A percentile compares a stretch with the other conserved stretches of the same genome.
Conservation (phyloP, 2,113 vertebrate species). For the Clupea harengus region DNA sequence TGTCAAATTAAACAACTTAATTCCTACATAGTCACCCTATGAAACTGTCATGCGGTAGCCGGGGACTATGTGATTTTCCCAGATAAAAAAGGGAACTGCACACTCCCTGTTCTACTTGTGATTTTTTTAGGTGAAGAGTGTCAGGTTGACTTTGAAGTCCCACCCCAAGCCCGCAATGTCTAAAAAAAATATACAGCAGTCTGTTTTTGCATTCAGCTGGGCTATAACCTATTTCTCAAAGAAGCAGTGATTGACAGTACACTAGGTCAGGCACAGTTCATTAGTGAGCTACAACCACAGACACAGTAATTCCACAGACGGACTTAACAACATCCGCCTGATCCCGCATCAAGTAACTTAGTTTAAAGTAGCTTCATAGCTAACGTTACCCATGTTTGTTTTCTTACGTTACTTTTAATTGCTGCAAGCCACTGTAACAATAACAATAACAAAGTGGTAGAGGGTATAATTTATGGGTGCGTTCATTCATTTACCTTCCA, state of each 20-base stretch:
- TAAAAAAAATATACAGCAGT: background rate
- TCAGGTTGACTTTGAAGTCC: background rate
- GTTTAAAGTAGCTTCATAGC: background rate
- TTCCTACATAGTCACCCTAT: background rate
- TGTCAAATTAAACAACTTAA: background rate
- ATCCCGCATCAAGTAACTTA: background rate
- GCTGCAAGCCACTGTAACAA: background rate
- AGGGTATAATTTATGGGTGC: background rate
- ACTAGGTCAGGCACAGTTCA: background rate
- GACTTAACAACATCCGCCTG: constrained; percentile 17
- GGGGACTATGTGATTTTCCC: background rate
- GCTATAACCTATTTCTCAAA: background rate
- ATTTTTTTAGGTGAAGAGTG: background rate
- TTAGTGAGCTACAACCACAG: background rate
- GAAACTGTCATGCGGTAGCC: background rate
- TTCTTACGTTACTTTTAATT: background rate
- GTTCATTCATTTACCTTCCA: background rate
- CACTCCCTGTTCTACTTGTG: constrained; percentile 10
- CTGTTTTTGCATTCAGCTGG: background rate
- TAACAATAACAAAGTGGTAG: background rate
- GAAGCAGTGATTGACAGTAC: background rate
- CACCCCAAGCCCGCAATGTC: background rate
- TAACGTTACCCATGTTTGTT: background rate
- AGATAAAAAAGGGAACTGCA: constrained; percentile 29
- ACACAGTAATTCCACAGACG: background rate